Evolutionary conservation across 64 coral and sea anemone genomes (phyloP), one percentile per base, ranked within the genome.

Genomic region (Astreopora myriophthalma): DNA sequence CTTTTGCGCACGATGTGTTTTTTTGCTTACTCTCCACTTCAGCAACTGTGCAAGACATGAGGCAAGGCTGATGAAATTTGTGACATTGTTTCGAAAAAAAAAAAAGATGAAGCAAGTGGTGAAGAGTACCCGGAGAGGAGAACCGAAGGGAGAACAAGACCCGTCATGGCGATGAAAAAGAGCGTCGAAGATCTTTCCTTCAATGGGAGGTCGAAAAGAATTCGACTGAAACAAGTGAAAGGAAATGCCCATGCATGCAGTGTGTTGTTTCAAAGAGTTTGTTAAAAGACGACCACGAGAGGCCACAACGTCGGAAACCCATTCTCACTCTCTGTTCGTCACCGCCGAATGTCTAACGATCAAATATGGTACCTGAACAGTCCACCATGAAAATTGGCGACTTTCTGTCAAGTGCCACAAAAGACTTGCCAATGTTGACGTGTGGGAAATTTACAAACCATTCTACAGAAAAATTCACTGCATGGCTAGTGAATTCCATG

Each of bases 1-100:
- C 79, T 83, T 57, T 35, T 11, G 8, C 48, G 79, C 29, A 83
- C 79, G 12, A 83, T 63, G 79, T 83, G 79, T 48, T 83, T 58
- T n/a, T 13, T 37, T 85, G 57, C 1, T 82, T 14, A 64, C 80
- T n/a, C 64, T 85, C 19, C 58, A 85, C 37, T 85, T 85, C 62
- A 29, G 55, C n/a, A 14, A 64, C n/a, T 16, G 80, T 55, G 80
- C 80, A 34, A 30, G 80, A n/a, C 52, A 85, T 0, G 80, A 85
- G 62, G 60, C 29, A 7, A 61, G 80, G 61, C 51, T 64, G 34
- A 19, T 84, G 57, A 64, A 25, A 28, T 84, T 61, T 61, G 80
- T 35, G 80, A 84, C 34, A 60, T 60, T 0, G 69, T 16, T 29
- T 34, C 61, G 14, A 83, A 55, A 31, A n/a, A n/a, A n/a, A n/a